These are phyloP conservation scores for Gobionotothen gibberifrons DNA, from an alignment of 2,797 vertebrate species.

Conservation along the genomic window DNA sequence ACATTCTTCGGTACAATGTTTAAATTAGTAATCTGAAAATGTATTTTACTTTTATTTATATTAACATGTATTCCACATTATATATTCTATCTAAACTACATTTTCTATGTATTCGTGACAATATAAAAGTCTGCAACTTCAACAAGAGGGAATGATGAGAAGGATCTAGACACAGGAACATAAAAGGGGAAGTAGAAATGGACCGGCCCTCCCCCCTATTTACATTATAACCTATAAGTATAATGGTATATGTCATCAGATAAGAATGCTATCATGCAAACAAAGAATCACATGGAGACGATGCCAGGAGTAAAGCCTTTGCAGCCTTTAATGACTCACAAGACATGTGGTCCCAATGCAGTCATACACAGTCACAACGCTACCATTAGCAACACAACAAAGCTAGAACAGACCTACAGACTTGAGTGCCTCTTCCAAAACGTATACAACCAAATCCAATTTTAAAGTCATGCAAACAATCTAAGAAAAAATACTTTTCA, in stretches of 20 bases:
- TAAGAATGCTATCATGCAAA: constrained; percentile 12
- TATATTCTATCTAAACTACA: neutral
- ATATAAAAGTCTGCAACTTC: neutral
- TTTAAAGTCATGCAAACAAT: neutral
- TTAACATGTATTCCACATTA: constrained; percentile 13
- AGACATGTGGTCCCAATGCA: constrained; percentile 33
- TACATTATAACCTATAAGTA: constrained; percentile 22
- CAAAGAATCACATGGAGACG: constrained; percentile 19
- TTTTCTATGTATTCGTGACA: constrained; percentile 4
- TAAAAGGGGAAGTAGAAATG: constrained; percentile 5
- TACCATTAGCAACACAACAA: constrained; percentile 6
- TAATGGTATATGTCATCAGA: constrained; percentile 17
- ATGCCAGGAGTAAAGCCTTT: constrained; percentile 10
- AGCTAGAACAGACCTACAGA: constrained; percentile 2
- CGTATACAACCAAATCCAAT: too few relatives aligned
- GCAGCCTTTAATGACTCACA: constrained; percentile 51
- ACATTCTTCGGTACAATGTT: too few relatives aligned
- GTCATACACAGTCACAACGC: constrained; percentile 7
- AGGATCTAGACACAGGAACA: constrained; percentile 10
- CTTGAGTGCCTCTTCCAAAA: too few relatives aligned
- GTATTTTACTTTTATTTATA: constrained; percentile 1
- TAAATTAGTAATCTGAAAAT: too few relatives aligned
- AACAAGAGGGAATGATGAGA: constrained; percentile 1
- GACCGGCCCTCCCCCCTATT: neutral
- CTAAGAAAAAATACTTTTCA: neutral